Conservation (phyloP, 1,140 invertebrate species). For the Bombus polaris region DNA sequence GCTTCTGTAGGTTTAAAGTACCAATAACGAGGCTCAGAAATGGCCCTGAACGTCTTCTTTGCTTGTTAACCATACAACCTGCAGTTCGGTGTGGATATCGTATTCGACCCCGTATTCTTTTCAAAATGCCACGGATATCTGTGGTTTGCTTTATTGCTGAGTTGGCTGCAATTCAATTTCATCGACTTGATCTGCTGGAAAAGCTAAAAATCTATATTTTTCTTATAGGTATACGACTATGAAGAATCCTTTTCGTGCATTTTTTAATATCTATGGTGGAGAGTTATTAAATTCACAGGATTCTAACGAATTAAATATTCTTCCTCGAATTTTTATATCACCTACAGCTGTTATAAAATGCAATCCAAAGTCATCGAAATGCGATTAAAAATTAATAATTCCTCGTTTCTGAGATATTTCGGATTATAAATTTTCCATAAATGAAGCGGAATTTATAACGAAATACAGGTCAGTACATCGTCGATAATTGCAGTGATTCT, state of each 20-base stretch:
- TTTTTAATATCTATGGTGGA: neutral
- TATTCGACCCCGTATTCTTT: neutral
- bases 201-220: too few species aligned
- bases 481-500: slow-evolving; percentile 21
- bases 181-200: neutral
- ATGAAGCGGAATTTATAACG: neutral
- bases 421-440: neutral
- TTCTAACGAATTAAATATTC: neutral
- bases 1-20: slow-evolving; percentile 43
- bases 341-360: neutral
- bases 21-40: slow-evolving; percentile 48
- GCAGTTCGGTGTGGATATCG: slow-evolving; percentile 2
- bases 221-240: neutral
- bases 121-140: neutral
- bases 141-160: neutral
- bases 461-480: neutral
- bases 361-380: neutral
- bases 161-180: neutral
- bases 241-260: neutral
- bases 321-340: neutral
- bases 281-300: neutral
- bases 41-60: slow-evolving; percentile 39
- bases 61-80: slow-evolving; percentile 20
- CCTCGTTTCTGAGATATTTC: too few species aligned
- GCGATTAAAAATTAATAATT: neutral